Base-by-base conservation (phyloP, 2,113 vertebrate genomes). In the Notiomystis cincta region DNA sequence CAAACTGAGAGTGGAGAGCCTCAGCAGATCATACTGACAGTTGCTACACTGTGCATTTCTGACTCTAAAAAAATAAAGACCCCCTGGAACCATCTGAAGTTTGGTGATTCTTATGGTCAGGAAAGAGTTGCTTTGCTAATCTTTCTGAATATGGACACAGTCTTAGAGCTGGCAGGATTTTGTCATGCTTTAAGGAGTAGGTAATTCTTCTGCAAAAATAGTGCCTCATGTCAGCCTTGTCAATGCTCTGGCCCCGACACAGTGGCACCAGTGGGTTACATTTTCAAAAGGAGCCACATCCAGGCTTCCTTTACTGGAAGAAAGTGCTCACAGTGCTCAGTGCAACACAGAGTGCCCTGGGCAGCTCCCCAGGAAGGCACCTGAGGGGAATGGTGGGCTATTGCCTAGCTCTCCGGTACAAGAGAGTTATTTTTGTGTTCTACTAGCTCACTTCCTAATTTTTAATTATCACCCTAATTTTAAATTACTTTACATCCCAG, bases 191-290 rank as follows among this genome's bases (percentile, higher is more conserved):
- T 79, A 82, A 82, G 61, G 70, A 91, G 66, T 10, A 94, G 73
- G 73, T 87, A 89, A 93, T 91, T 72, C 77, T n/a, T 78, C 87
- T 91, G 61, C 70, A 95, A 85, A 85, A 85, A 75, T 37, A 88
- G 90, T 30, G 61, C 48, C 61, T 82, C 44, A 4, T 40, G 57
- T 84, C 81, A 93, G 51, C n/a, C 56, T 65, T 44, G 47, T 51
- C 65, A 58, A 4, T 0, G 0, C 84, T 50, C 51, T 53, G 48
- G 53, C 38, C 40, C 66, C 1, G 5, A 11, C 51, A 44, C 33
- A 28, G 56, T 24, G 27, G 51, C 57, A 53, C 45, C n/a, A 15
- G 18, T 8, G 35, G 38, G 60, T 40, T 42, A 18, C 1, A 1
- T 66, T 87, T 77, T 76, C 57, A 48, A 54, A 75, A 58, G 2